Conservation (phyloP, 2,888 invertebrate species). For the Ceramica pisi region DNA sequence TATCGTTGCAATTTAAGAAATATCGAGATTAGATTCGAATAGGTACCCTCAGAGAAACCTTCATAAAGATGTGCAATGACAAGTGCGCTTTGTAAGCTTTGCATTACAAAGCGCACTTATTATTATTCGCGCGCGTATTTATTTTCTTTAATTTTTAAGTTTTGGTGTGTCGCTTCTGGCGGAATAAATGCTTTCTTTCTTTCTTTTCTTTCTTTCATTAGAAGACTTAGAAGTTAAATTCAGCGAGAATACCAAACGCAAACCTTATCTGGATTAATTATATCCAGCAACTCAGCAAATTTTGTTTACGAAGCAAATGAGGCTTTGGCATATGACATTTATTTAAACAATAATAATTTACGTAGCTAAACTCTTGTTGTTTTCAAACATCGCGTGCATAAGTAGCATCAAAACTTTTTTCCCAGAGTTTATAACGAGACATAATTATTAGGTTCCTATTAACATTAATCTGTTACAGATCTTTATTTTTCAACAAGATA, state of each 20-base stretch:
- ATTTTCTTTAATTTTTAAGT: no score
- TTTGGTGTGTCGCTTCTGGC: no score
- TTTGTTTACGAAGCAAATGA: conserved; percentile 1
- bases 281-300: not conserved
- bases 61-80: not conserved
- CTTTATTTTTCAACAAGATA: not conserved
- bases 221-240: no score
- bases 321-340: conserved; percentile 29
- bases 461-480: conserved; percentile 17
- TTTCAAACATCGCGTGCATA: conserved; percentile 13
- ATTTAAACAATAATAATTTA: conserved; percentile 53
- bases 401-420: conserved; percentile 21
- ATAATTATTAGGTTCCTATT: not conserved
- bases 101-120: no score
- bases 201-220: no score
- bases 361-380: conserved; percentile 17
- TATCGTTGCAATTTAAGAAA: not conserved
- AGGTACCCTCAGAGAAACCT: not conserved
- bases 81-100: not conserved
- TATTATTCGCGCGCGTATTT: no score
- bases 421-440: conserved; percentile 1
- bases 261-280: not conserved
- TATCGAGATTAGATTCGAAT: not conserved
- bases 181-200: no score
- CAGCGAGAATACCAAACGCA: no score